Conservation (phyloP, 2,888 invertebrate genomes). For the Tortricodes alternella region DNA sequence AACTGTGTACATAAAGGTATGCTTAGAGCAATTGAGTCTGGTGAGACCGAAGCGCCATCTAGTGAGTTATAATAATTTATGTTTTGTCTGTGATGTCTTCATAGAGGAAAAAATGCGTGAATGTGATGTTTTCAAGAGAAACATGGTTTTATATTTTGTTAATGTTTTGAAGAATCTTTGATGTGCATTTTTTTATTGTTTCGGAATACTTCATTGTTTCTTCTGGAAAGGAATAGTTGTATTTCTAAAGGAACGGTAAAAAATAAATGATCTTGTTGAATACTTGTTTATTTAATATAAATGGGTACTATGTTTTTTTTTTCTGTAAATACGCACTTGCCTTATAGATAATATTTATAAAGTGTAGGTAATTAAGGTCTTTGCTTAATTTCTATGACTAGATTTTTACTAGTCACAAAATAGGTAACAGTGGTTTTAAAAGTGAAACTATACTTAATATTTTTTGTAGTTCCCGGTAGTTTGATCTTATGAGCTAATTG, state of each 20-base stretch:
- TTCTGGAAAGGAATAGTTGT: constrained; percentile 51
- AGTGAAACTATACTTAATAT: constrained; percentile 24
- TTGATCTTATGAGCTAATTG: constrained; percentile 11
- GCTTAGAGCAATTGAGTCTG: constrained; percentile 31
- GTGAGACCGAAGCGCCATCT: constrained; percentile 18
- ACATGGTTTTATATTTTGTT: constrained; percentile 63
- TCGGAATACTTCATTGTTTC: constrained; percentile 9
- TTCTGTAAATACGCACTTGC: constrained; percentile 76
- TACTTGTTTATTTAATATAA: constrained; percentile 64
- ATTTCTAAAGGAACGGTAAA: constrained; percentile 64
- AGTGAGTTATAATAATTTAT: constrained; percentile 31
- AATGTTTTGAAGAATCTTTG: constrained; percentile 60
- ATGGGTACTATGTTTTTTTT: constrained; percentile 56
- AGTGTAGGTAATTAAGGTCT: constrained; percentile 50
- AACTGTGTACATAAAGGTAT: constrained; percentile 41
- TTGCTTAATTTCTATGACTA: constrained; percentile 67
- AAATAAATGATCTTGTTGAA: constrained; percentile 41
- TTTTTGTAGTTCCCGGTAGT: neutral
- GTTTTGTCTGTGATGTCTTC: constrained; percentile 80
- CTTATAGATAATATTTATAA: constrained; percentile 64
- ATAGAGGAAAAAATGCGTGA: constrained; percentile 71
- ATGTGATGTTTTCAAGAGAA: constrained; percentile 67
- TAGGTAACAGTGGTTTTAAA: constrained; percentile 27
- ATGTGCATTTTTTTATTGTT: constrained; percentile 52
- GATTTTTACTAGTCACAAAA: constrained; percentile 75